Percentiles rank a stretch among this genome's conserved stretches.
Conservation (phyloP, 2,113 vertebrate genomes). For the Cricetomys ansorgei region DNA sequence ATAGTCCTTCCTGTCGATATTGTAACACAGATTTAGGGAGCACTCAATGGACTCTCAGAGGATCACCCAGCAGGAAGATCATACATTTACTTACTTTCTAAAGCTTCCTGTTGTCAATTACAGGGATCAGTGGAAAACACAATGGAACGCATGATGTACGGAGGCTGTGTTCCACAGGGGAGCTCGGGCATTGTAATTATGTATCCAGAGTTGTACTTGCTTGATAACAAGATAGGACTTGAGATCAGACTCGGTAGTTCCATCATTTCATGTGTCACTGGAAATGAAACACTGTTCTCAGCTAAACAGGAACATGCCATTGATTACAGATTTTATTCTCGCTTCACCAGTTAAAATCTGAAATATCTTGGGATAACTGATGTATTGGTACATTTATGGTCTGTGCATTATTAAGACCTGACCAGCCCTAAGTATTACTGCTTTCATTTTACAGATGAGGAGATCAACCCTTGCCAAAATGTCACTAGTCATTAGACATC, state of each 20-base stretch:
- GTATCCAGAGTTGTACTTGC: background rate
- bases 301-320: background rate
- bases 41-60: background rate
- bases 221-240: background rate
- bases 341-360: background rate
- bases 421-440: background rate
- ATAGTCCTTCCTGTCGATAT: background rate
- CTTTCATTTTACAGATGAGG: background rate
- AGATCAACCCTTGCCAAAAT: background rate
- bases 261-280: background rate
- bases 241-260: background rate
- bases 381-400: background rate
- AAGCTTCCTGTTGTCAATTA: background rate
- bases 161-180: background rate
- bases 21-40: background rate
- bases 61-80: background rate
- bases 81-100: background rate
- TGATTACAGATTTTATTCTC: background rate
- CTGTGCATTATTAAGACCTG: background rate
- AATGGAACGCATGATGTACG: background rate
- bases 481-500: background rate
- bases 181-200: background rate
- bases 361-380: constrained; percentile 1
- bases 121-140: background rate
- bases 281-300: background rate